Evolutionary conservation across 1,140 invertebrate species (phyloP).

Genomic region (Panonychus citri): DNA sequence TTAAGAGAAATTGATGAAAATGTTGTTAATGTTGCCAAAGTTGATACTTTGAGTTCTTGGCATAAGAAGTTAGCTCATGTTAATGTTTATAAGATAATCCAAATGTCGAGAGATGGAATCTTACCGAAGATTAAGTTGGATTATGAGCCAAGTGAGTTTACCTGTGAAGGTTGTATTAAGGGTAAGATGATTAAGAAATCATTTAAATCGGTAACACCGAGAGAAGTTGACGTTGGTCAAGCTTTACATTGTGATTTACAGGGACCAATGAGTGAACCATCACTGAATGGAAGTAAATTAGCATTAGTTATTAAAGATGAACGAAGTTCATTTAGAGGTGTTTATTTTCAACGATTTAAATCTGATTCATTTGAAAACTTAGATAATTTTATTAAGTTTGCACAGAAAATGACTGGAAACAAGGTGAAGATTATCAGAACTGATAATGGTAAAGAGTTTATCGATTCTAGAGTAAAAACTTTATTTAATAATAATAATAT

Average conservation of each 20-base stretch:
- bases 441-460: constrained; percentile 5
- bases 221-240: not conserved
- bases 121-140: not conserved
- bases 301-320: not conserved
- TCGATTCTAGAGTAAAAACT: constrained; percentile 1
- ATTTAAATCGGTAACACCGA: not conserved
- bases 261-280: not conserved
- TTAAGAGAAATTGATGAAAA: no score
- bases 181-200: not conserved
- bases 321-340: not conserved
- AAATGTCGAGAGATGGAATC: not conserved
- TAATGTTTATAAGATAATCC: not conserved
- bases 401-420: not conserved
- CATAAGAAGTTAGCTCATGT: not conserved
- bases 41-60: not conserved
- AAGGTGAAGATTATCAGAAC: not conserved
- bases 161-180: constrained; percentile 2
- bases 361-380: not conserved
- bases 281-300: not conserved
- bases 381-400: no score
- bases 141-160: not conserved
- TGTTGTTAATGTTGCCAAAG: not conserved
- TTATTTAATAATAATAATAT: constrained; percentile 4
- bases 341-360: constrained; percentile 22
- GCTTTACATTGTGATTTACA: not conserved